phyloP scores from a whole-genome alignment of 2,888 invertebrate species.

The Congeria kusceri region DNA sequence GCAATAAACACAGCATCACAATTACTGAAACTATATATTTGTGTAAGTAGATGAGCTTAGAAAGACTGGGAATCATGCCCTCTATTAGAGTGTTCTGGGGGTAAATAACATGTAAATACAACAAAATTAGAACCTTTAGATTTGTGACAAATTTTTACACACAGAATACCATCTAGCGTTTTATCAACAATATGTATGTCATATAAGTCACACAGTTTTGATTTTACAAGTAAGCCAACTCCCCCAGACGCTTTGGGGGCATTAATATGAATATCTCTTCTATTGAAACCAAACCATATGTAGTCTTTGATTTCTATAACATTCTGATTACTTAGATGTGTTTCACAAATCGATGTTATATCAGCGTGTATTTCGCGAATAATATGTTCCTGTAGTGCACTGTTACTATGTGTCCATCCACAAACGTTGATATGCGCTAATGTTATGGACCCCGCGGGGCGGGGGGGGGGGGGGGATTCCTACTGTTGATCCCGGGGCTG shows the following conservation, averaged over 20 bases:
- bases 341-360: conserved; percentile 46
- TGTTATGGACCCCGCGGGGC: conserved; percentile 16
- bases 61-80: background rate
- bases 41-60: background rate
- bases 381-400: conserved; percentile 21
- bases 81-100: background rate
- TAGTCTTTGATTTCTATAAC: conserved; percentile 28
- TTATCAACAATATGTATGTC: conserved; percentile 1
- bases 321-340: conserved; percentile 21
- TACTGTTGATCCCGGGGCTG: conserved; percentile 5
- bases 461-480: conserved; percentile 36
- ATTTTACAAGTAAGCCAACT: background rate
- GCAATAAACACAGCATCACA: conserved; percentile 6
- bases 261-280: background rate
- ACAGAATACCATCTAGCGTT: background rate
- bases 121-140: background rate
- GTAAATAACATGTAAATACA: conserved; percentile 1
- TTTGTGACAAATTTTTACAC: conserved; percentile 1
- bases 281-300: conserved; percentile 37
- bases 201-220: conserved; percentile 5
- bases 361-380: conserved; percentile 34
- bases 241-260: background rate
- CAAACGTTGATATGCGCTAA: conserved; percentile 57
- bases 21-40: conserved; percentile 2
- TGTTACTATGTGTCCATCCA: conserved; percentile 52